Base-by-base conservation (phyloP, 2,113 vertebrate species). In the Chamaetylas fuelleborni region DNA sequence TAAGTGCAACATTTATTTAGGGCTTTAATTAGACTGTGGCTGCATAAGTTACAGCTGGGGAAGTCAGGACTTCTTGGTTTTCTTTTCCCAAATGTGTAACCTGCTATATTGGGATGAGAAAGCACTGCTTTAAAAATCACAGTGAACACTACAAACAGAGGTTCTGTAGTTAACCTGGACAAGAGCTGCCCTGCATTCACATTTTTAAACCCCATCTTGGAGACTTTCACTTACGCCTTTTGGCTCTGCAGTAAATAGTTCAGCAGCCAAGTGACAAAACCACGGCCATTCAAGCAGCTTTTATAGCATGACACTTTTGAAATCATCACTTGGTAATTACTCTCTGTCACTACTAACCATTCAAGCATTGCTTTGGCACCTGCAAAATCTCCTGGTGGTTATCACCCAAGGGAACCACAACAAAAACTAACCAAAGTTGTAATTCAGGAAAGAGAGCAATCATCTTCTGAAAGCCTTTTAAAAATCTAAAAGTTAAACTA, bases 1-100 rank as follows among this genome's bases (percentile, higher is more conserved):
- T 94, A 82, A 88, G 60, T 47, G 42, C 74, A 93, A 77, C 34
- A n/a, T 93, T 81, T 93, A 57, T 91, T 90, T 82, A 73, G 79
- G 26, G 65, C 33, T 85, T 94, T 86, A 94, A 87, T 94, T 91
- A 82, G 45, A 18, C 71, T 92, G 81, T 70, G 81, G 77, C 81
- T 93, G 40, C n/a, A 26, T 70, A 86, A 64, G 43, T 88, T 94
- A 73, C 74, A 92, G 78, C 87, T 82, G 54, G 38, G 45, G 74
- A 96, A 92, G 70, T 82, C 45, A 57, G 48, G 48, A 65, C 12
- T 85, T 80, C 74, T 61, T 45, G 57, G 69, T 65, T 72, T 86
- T 62, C 60, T 48, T 72, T 86, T 95, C 66, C 23, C 62, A 57
- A 34, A 34, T 13, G 11, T 31, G n/a, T 65, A 89, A 82, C 74